Conservation (phyloP, 37 sponge, comb jelly and placozoan genomes). For the Agelas oroides region DNA sequence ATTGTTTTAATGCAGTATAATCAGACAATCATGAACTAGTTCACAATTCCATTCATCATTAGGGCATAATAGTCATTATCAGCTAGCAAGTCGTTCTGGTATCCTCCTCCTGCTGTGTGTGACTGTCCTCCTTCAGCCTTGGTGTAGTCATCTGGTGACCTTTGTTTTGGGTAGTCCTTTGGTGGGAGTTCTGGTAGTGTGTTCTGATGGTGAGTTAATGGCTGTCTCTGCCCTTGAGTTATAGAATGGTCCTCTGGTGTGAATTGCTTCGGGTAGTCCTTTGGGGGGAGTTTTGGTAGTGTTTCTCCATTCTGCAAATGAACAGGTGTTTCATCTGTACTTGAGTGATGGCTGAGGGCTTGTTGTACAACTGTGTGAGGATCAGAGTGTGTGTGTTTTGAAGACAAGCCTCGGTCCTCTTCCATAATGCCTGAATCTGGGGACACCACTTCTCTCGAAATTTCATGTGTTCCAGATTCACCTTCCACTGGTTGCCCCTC, state of each 20-base stretch:
- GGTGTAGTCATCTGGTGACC: neutral
- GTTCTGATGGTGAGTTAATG: no score
- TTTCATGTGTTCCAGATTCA: neutral
- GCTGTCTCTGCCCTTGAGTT: no score
- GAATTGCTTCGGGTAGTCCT: constrained; percentile 10
- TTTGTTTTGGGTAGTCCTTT: constrained; percentile 8
- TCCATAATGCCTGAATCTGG: constrained; percentile 11
- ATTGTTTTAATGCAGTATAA: neutral
- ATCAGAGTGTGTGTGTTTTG: neutral
- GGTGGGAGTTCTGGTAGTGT: constrained; percentile 11
- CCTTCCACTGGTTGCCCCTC: neutral
- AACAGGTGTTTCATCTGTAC: neutral
- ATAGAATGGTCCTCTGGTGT: constrained; percentile 6
- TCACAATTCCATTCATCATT: constrained; percentile 3
- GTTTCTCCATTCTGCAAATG: neutral
- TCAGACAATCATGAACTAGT: neutral
- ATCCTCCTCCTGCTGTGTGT: neutral
- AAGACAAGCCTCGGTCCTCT: neutral
- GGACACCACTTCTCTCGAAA: neutral
- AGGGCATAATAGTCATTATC: constrained; percentile 16
- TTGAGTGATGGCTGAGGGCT: neutral
- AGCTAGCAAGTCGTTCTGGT: neutral
- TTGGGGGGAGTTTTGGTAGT: constrained; percentile 8
- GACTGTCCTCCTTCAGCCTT: neutral
- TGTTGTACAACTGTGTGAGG: neutral